Conservation (phyloP, 2,113 vertebrate genomes). For the Eublepharis macularius region DNA sequence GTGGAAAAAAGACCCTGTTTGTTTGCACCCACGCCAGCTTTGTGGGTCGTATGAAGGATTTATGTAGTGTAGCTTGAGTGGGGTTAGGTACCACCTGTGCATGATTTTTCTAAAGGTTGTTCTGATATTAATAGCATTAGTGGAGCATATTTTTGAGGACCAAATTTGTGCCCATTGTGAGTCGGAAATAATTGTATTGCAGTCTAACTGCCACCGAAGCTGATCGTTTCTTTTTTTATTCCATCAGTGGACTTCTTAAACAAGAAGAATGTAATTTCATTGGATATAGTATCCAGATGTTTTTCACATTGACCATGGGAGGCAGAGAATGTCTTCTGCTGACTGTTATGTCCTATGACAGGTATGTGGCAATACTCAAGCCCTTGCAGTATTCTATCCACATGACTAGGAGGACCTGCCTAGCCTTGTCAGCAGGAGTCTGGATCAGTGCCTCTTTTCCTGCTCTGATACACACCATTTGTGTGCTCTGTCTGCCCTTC, state of each 20-base stretch:
- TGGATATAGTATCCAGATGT: conserved; percentile 43
- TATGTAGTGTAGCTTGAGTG: too few relatives aligned
- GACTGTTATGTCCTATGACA: conserved; percentile 44
- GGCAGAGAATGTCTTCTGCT: conserved; percentile 47
- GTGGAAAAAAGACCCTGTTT: too few relatives aligned
- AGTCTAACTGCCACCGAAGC: too few relatives aligned
- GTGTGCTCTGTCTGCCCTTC: conserved; percentile 47
- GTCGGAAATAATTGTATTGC: too few relatives aligned
- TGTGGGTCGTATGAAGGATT: too few relatives aligned
- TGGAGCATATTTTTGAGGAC: too few relatives aligned
- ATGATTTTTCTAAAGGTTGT: too few relatives aligned
- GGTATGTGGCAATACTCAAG: conserved; percentile 35
- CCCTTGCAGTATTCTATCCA: conserved; percentile 27
- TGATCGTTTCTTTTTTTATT: too few relatives aligned
- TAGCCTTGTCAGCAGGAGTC: conserved; percentile 10
- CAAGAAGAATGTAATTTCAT: conserved; percentile 11
- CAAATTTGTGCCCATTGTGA: too few relatives aligned
- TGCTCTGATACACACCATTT: conserved; percentile 27
- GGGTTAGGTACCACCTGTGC: too few relatives aligned
- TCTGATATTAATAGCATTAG: too few relatives aligned
- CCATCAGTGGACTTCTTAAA: conserved; percentile 9
- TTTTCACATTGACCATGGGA: conserved; percentile 42
- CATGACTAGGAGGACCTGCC: conserved; percentile 32
- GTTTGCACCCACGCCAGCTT: too few relatives aligned
- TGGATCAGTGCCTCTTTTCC: conserved; percentile 41